These are phyloP conservation scores for Xenopus laevis DNA, from an alignment of 2,113 vertebrate species.

Conservation along the genomic window DNA sequence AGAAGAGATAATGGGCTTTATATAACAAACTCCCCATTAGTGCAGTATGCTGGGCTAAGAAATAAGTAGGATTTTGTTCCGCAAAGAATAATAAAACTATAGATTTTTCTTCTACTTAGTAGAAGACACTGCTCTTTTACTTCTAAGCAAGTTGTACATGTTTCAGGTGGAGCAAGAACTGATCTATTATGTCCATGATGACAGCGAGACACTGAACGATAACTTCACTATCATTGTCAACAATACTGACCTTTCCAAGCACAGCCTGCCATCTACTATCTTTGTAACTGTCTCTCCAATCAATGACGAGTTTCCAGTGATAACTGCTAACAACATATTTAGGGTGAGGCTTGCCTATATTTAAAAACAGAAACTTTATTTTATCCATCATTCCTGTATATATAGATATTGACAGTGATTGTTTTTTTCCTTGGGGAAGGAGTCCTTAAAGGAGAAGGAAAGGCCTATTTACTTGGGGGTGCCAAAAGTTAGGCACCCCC, in stretches of 20 bases:
- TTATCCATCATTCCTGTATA: background rate
- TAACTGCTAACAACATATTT: slow-evolving; percentile 79
- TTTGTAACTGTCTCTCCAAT: slow-evolving; percentile 72
- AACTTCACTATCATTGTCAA: slow-evolving; percentile 78
- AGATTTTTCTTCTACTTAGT: too few relatives aligned
- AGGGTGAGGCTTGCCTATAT: slow-evolving; percentile 66
- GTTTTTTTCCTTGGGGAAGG: too few relatives aligned
- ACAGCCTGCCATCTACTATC: slow-evolving; percentile 69
- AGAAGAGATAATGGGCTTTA: too few relatives aligned
- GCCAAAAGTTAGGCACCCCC: too few relatives aligned
- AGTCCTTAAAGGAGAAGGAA: too few relatives aligned
- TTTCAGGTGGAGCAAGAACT: slow-evolving; percentile 80
- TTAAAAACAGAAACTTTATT: background rate
- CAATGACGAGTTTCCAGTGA: slow-evolving; percentile 81
- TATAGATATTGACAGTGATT: too few relatives aligned
- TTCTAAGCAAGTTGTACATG: slow-evolving; percentile 15
- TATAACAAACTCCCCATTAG: too few relatives aligned
- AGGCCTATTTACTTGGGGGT: too few relatives aligned
- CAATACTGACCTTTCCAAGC: slow-evolving; percentile 74
- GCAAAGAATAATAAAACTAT: too few relatives aligned
- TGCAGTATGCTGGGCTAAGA: too few relatives aligned
- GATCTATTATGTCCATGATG: slow-evolving; percentile 83
- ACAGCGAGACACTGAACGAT: slow-evolving; percentile 73
- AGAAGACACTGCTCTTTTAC: too few relatives aligned
- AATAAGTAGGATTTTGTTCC: too few relatives aligned